phyloP scores from a whole-genome alignment of 2,888 invertebrate genomes.

The Teleogryllus oceanicus region DNA sequence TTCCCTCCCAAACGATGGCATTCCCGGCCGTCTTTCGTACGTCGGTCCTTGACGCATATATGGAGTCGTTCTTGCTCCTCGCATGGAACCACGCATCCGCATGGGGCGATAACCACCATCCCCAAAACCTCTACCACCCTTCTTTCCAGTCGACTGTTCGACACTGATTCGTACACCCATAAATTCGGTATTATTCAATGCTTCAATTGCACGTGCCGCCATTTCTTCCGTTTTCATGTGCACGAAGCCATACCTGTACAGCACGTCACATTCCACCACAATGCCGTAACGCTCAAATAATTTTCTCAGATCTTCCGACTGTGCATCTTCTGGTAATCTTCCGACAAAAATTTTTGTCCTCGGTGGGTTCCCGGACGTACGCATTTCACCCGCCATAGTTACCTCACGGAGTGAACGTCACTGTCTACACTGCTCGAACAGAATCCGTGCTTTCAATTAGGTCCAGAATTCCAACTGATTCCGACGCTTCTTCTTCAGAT shows the following conservation, averaged over 20 bases:
- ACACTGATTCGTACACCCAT: slow-evolving; percentile 82
- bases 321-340: slow-evolving; percentile 80
- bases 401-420: no score
- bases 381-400: not conserved
- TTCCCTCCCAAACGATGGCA: slow-evolving; percentile 39
- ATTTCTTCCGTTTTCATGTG: slow-evolving; percentile 82
- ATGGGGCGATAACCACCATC: slow-evolving; percentile 48
- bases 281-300: slow-evolving; percentile 82
- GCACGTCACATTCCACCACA: slow-evolving; percentile 90
- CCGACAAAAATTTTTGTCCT: slow-evolving; percentile 91
- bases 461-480: no score
- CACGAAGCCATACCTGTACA: slow-evolving; percentile 92
- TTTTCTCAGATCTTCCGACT: slow-evolving; percentile 74
- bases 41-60: slow-evolving; percentile 39
- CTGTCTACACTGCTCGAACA: no score
- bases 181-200: slow-evolving; percentile 74
- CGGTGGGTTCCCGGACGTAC: slow-evolving; percentile 39
- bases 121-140: slow-evolving; percentile 43
- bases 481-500: no score
- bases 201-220: slow-evolving; percentile 76
- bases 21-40: slow-evolving; percentile 40
- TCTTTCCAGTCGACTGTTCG: slow-evolving; percentile 52
- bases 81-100: slow-evolving; percentile 34
- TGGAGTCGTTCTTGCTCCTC: slow-evolving; percentile 43
- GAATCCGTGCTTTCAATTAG: no score